Evolutionary conservation across 2,797 vertebrate species (phyloP).

Genomic region (Tragelaphus oryx): DNA sequence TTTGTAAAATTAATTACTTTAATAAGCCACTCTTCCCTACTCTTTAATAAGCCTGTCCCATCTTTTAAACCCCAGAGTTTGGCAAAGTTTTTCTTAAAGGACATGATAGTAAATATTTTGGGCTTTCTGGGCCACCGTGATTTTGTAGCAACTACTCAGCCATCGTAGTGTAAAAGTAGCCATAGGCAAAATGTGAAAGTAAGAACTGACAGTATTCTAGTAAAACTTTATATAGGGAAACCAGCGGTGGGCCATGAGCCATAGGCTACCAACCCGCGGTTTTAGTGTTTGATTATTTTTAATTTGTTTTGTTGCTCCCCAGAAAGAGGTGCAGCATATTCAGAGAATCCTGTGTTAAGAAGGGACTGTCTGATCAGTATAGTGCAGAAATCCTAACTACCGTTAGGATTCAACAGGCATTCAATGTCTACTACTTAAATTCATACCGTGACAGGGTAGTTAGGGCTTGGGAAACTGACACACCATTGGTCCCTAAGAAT

Average conservation of each 20-base stretch:
- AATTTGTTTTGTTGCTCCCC: neutral
- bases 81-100: neutral
- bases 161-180: neutral
- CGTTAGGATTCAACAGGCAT: neutral
- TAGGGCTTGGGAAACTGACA: neutral
- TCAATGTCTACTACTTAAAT: neutral
- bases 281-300: neutral
- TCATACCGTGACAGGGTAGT: neutral
- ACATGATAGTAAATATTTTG: neutral
- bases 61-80: neutral
- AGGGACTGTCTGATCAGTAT: neutral
- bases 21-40: neutral
- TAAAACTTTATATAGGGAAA: neutral
- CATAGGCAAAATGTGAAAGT: neutral
- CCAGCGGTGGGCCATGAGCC: fast-evolving
- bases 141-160: neutral
- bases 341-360: neutral
- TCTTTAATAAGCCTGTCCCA: neutral
- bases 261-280: neutral
- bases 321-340: neutral
- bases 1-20: neutral
- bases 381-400: neutral
- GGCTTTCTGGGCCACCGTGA: fast-evolving
- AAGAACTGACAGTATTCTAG: neutral
- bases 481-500: neutral